phyloP scores from a whole-genome alignment of 2,797 vertebrate species.

The Danio tinwini region DNA sequence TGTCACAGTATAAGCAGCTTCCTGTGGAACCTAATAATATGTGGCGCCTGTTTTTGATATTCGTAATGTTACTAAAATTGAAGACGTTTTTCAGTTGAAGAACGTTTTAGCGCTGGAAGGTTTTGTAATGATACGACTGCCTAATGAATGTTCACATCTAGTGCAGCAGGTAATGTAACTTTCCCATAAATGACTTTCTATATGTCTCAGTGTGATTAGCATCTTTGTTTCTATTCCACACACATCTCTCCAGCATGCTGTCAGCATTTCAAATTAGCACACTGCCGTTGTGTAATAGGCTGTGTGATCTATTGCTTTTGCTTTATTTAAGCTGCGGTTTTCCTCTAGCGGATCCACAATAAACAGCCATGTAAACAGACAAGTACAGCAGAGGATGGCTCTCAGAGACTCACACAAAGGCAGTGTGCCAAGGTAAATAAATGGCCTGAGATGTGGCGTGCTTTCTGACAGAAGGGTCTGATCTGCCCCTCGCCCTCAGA shows the following conservation, averaged over 20 bases:
- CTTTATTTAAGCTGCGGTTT: constrained; percentile 17
- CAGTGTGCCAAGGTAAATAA: constrained; percentile 54
- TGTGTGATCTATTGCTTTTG: constrained; percentile 12
- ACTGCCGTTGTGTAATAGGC: constrained; percentile 2
- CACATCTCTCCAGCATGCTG: not conserved
- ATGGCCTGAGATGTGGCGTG: constrained; percentile 15
- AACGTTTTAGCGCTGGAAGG: not conserved
- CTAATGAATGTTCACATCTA: not conserved
- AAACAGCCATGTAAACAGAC: constrained; percentile 62
- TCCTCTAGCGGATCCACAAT: constrained; percentile 33
- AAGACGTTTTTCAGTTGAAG: not conserved
- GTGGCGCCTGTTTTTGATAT: not conserved
- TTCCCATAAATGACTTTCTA: not conserved
- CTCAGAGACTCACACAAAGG: constrained; percentile 13
- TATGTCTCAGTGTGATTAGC: not conserved
- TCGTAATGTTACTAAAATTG: not conserved
- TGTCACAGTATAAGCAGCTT: constrained; percentile 37
- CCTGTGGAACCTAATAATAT: constrained; percentile 16
- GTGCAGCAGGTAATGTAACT: not conserved
- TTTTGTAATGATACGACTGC: not conserved
- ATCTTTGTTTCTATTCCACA: constrained; percentile 1
- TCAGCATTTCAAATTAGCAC: constrained; percentile 19
- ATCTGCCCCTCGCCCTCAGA: constrained; percentile 24
- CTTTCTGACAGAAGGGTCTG: constrained; percentile 36
- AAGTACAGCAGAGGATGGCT: constrained; percentile 11